Evolutionary conservation across 64 coral and sea anemone genomes (phyloP).

Genomic region (Trachythela sp.): DNA sequence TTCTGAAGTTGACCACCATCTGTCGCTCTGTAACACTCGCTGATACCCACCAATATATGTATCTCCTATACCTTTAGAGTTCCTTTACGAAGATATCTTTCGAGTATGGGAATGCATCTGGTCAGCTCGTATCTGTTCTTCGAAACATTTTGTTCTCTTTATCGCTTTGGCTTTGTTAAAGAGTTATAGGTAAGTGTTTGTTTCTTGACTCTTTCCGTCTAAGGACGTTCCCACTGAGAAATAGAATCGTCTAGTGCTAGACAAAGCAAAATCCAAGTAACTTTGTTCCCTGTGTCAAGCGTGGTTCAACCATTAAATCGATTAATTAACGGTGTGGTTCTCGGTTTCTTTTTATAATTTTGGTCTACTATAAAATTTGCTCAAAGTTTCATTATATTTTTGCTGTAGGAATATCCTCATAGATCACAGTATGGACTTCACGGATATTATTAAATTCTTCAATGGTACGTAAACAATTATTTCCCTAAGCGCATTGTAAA

Average conservation of each 20-base stretch:
- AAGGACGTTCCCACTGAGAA: too few species aligned
- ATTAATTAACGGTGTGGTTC: too few species aligned
- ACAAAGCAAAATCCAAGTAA: too few species aligned
- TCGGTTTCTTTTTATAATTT: too few species aligned
- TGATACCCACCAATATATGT: neutral
- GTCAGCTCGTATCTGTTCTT: slow-evolving; percentile 66
- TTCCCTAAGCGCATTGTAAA: neutral
- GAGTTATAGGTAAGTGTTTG: slow-evolving; percentile 69
- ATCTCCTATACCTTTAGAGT: slow-evolving; percentile 29
- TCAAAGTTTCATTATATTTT: neutral
- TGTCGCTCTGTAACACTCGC: too few species aligned
- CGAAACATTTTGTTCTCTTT: slow-evolving; percentile 94
- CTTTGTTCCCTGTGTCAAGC: too few species aligned
- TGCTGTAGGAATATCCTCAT: slow-evolving; percentile 79
- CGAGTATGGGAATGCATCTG: slow-evolving; percentile 94
- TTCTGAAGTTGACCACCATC: too few species aligned
- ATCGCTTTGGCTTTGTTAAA: slow-evolving; percentile 90
- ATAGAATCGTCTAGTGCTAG: too few species aligned
- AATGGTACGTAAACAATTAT: slow-evolving; percentile 55
- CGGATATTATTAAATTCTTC: slow-evolving; percentile 99
- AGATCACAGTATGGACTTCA: slow-evolving; percentile 99
- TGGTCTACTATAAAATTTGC: too few species aligned
- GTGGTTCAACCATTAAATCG: too few species aligned
- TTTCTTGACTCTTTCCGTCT: neutral
- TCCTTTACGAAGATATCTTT: slow-evolving; percentile 86